Evolutionary conservation across 64 coral and sea anemone genomes (phyloP).

Genomic region (Montipora capricornis): DNA sequence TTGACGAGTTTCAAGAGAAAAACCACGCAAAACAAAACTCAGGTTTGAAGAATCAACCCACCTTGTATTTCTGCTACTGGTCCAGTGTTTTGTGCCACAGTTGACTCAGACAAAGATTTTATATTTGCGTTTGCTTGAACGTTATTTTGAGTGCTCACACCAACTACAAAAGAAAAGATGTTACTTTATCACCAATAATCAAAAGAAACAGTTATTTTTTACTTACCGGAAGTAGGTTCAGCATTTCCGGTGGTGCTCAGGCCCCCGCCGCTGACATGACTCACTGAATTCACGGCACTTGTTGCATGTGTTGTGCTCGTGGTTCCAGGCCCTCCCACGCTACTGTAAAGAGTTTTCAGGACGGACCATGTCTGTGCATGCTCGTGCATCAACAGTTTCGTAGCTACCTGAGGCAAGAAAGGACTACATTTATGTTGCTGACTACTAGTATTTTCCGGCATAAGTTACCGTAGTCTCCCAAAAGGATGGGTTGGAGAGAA

Average conservation of each 20-base stretch:
- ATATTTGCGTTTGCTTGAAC: neutral
- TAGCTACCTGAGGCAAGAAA: conserved; percentile 60
- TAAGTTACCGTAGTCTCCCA: too few species aligned
- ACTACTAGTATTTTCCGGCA: neutral
- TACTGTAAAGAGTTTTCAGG: conserved; percentile 88
- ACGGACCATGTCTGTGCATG: conserved; percentile 95
- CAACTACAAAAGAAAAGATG: neutral
- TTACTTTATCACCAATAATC: neutral
- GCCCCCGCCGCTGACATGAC: conserved; percentile 53
- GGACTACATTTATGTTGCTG: neutral
- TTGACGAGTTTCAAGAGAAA: too few species aligned
- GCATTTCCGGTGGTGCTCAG: conserved; percentile 32
- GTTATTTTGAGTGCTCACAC: neutral
- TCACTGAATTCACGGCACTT: conserved; percentile 9
- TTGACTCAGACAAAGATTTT: conserved; percentile 5
- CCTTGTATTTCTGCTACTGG: conserved; percentile 25
- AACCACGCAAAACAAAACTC: too few species aligned
- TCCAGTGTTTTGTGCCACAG: neutral
- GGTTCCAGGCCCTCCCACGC: conserved; percentile 45
- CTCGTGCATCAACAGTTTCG: conserved; percentile 79
- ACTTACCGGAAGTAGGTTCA: conserved; percentile 15
- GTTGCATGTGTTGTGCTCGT: conserved; percentile 21
- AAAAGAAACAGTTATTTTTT: neutral
- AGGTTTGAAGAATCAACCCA: neutral
- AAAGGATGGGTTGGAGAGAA: too few species aligned